Base-by-base conservation (phyloP, 1,140 invertebrate genomes). In the Acromyrmex charruanus region DNA sequence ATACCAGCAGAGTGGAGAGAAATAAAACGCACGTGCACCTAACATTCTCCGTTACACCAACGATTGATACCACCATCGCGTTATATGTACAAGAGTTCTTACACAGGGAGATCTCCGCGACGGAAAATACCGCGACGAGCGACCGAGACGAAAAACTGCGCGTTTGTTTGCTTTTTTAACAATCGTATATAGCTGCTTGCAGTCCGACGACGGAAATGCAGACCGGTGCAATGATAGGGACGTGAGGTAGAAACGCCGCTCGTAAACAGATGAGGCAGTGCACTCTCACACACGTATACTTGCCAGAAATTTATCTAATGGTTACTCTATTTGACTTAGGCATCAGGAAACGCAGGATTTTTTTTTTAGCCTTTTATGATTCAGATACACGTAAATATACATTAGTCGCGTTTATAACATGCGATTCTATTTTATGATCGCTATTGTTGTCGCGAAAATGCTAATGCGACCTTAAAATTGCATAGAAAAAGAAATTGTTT, bases 401-500 rank as follows among this genome's bases (percentile, higher is more conserved):
- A n/a, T 74, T 63, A 61, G 25, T 7, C 25, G 25, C 39, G 0
- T 6, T 6, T 35, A 35, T 35, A 7, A 6, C 31, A 35, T 6
- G 31, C 12, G 51, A 61, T 25, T 3, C 58, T 75, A 75, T 84
- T 25, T 75, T 61, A 51, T 25, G 39, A 84, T 75, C 69, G 69
- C 51, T 63, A 84, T 75, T 39, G 39, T 2, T 18, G 35, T 7
- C 28, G 44, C 55, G 59, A 51, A 75, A 84, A 51, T 61, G 35
- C 68, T 7, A 58, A 35, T 5, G 35, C 3, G 14, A 7, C 14
- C 16, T 10, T 14, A 35, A 59, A 69, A 61, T 49, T 49, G 69
- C 39, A 75, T 25, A 16, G 10, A 12, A 6, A 59, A 74, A 84
- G 71, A 84, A 74, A 84, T 53, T 75, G 44, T 84, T 84, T 84